phyloP scores from a whole-genome alignment of 2,113 vertebrate genomes.

The Paedocypris sp. region DNA sequence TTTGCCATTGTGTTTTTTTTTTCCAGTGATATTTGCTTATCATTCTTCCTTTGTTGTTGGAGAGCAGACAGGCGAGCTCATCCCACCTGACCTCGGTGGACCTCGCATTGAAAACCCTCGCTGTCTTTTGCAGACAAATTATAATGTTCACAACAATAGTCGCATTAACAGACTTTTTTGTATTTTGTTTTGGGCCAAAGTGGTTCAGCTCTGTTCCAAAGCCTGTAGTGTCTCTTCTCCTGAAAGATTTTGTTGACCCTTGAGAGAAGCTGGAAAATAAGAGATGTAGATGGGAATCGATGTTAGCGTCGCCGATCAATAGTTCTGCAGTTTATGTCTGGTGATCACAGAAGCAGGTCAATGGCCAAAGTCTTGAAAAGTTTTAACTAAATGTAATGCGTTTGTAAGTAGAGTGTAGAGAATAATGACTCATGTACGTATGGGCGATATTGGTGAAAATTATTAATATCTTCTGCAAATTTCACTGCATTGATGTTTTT shows the following conservation, averaged over 20 bases:
- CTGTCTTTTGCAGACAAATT: conserved; percentile 36
- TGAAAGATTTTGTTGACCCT: conserved; percentile 39
- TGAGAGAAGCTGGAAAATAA: conserved; percentile 30
- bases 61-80: conserved; percentile 6
- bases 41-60: not conserved
- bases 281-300: conserved; percentile 35
- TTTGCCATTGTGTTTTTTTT: conserved; percentile 5
- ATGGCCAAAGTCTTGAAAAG: too few relatives aligned
- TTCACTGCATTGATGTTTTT: too few relatives aligned
- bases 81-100: conserved; percentile 41
- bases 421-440: too few relatives aligned
- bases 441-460: too few relatives aligned
- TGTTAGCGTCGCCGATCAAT: conserved; percentile 38
- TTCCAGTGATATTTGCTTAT: not conserved
- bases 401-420: too few relatives aligned
- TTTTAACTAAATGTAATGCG: too few relatives aligned
- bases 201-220: conserved; percentile 30
- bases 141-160: conserved; percentile 23
- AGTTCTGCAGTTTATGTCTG: conserved; percentile 20
- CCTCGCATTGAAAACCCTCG: conserved; percentile 40
- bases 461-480: too few relatives aligned
- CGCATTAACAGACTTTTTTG: conserved; percentile 11
- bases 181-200: conserved; percentile 36
- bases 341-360: too few relatives aligned
- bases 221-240: conserved; percentile 43